Evolutionary conservation across 2,113 vertebrate genomes (phyloP).

Genomic region (Barbus barbus): DNA sequence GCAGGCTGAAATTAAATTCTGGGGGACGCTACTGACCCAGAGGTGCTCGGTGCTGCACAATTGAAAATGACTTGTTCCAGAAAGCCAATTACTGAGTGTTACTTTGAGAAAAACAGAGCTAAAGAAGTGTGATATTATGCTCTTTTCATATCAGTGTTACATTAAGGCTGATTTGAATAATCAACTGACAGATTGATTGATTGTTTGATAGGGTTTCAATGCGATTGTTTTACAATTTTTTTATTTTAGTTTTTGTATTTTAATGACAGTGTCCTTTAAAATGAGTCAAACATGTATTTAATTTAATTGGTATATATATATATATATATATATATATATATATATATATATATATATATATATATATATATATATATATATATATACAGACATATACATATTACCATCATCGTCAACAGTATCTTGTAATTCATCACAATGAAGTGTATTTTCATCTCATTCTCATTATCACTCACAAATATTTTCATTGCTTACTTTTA

Average conservation of each 20-base stretch:
- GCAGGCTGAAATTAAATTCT: constrained; percentile 33
- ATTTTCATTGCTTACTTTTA: neutral
- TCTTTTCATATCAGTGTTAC: constrained; percentile 2
- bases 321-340: too few relatives aligned
- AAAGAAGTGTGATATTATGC: neutral
- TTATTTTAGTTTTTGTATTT: neutral
- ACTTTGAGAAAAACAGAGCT: neutral
- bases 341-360: too few relatives aligned
- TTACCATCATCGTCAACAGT: too few relatives aligned
- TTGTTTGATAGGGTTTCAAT: neutral
- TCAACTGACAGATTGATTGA: neutral
- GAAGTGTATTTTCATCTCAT: neutral
- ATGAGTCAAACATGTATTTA: too few relatives aligned
- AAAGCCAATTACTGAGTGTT: constrained; percentile 15
- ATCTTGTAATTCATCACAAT: neutral
- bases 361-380: too few relatives aligned
- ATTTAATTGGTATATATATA: too few relatives aligned
- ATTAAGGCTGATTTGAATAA: neutral
- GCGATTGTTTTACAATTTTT: too few relatives aligned
- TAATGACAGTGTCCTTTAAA: neutral
- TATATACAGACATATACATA: too few relatives aligned
- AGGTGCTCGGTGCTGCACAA: constrained; percentile 3
- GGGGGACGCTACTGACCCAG: constrained; percentile 10
- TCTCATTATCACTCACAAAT: neutral
- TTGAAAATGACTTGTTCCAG: constrained; percentile 22